Evolutionary conservation across 2,888 invertebrate genomes (phyloP).

Genomic region (Scelioninae gen. 2): DNA sequence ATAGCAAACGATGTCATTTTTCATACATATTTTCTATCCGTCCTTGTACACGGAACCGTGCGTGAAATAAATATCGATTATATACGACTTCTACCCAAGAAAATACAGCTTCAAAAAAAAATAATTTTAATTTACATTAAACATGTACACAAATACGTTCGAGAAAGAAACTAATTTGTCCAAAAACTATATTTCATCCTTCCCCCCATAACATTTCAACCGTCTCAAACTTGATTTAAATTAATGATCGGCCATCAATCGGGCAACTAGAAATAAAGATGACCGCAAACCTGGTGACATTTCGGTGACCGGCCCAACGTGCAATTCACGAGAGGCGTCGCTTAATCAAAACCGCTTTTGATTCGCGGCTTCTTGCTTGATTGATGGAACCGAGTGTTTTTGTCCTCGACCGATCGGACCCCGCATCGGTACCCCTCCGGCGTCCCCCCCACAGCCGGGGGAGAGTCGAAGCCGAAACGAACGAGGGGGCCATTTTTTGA

Average conservation of each 20-base stretch:
- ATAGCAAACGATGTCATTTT: too few relatives aligned
- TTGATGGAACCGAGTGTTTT: slow-evolving; percentile 37
- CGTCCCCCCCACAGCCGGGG: slow-evolving; percentile 1
- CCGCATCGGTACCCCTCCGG: background rate
- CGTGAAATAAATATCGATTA: too few relatives aligned
- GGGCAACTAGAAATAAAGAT: slow-evolving; percentile 25
- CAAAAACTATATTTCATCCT: too few relatives aligned
- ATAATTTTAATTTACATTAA: too few relatives aligned
- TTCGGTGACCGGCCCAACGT: background rate
- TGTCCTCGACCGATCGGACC: slow-evolving; percentile 6
- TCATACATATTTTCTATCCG: too few relatives aligned
- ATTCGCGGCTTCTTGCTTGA: slow-evolving; percentile 33
- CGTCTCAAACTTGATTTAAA: slow-evolving; percentile 8
- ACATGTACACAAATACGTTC: too few relatives aligned
- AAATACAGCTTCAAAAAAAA: too few relatives aligned
- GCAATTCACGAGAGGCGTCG: slow-evolving; percentile 11
- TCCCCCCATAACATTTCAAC: too few relatives aligned
- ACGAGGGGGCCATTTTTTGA: slow-evolving; percentile 27
- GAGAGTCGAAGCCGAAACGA: slow-evolving; percentile 33
- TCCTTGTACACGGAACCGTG: too few relatives aligned
- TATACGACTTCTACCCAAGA: too few relatives aligned
- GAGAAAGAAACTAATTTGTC: background rate
- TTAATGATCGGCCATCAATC: slow-evolving; percentile 22
- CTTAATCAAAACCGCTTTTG: slow-evolving; percentile 26
- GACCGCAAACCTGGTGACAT: slow-evolving; percentile 33